Base-by-base conservation (phyloP, 2,888 invertebrate species). In the Drosophila crucigera region DNA sequence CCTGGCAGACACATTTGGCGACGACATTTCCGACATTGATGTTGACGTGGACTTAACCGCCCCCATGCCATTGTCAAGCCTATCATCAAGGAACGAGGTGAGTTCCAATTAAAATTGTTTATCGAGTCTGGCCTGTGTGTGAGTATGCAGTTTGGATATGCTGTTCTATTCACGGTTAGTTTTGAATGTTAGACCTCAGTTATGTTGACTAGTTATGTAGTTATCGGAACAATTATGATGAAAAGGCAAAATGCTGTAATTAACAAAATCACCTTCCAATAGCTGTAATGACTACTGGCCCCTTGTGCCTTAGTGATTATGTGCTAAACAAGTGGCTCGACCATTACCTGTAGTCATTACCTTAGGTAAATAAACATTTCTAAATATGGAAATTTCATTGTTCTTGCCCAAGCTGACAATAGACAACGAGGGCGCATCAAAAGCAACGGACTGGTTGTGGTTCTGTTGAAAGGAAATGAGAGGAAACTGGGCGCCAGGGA, bases 1-100 rank as follows among this genome's bases (percentile, higher is more conserved):
- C 81, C 94, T 97, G 68, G 96, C 97, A 19, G 96, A 97, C 92
- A 97, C 97, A 68, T 97, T 97, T 94, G 91, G 89, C 52, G 97
- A 97, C 94, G 97, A 97, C 93, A 96, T 97, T 93, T 97, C 97
- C 84, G 97, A 97, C 94, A 95, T 96, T 73, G 96, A 96, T 92
- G 96, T 95, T 31, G 96, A 96, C 91, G 96, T 96, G 78, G 96
- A 96, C 92, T 94, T 96, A 73, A 95, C 95, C 66, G 94, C 95
- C 39, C 95, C 95, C 56, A 94, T 95, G 68, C 95, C 95, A 55
- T 94, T 94, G 52, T 94, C 94, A 53, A 93, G 91, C 68, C 82
- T 93, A 39, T 91, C 92, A 28, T 91, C 92, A 9, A 82, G 93
- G 60, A 93, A 92, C 69, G 93, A 93, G 91, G 93, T 93, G 89